Evolutionary conservation across 2,797 vertebrate genomes (phyloP).

Genomic region (Vultur gryphus): DNA sequence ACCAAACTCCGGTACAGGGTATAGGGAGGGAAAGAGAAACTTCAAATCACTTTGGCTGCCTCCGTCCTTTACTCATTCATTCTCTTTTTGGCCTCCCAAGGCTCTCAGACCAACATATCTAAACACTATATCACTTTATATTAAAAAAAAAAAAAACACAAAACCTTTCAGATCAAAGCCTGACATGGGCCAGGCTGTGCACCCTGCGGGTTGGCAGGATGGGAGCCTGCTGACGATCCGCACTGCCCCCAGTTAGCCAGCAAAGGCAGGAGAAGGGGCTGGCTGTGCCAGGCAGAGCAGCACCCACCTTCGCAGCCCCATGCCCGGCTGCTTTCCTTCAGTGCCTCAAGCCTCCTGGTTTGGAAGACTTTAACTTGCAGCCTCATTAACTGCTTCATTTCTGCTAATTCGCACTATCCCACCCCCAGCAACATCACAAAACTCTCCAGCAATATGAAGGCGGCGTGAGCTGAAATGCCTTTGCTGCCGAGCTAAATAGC

Average conservation of each 20-base stretch:
- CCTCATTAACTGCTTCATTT: background rate
- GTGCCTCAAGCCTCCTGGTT: background rate
- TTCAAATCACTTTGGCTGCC: background rate
- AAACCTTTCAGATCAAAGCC: background rate
- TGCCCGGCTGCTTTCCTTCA: rapidly evolving
- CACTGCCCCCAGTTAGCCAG: background rate
- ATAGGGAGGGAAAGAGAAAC: background rate
- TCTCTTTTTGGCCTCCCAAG: background rate
- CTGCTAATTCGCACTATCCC: background rate
- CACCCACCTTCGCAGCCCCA: background rate
- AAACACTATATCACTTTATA: background rate
- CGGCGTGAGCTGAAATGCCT: background rate
- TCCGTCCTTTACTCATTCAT: rapidly evolving
- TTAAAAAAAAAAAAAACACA: background rate
- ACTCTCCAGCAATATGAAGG: background rate
- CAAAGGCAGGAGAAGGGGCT: background rate
- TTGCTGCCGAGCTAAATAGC: background rate
- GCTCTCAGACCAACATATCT: background rate
- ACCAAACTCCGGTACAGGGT: background rate
- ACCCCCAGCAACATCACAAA: background rate
- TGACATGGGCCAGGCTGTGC: rapidly evolving
- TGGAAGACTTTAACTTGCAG: background rate
- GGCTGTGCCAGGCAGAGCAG: background rate
- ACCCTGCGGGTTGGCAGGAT: background rate
- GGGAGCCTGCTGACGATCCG: background rate